Conservation (phyloP, 1,140 invertebrate genomes). For the Matsumurasca onukii region DNA sequence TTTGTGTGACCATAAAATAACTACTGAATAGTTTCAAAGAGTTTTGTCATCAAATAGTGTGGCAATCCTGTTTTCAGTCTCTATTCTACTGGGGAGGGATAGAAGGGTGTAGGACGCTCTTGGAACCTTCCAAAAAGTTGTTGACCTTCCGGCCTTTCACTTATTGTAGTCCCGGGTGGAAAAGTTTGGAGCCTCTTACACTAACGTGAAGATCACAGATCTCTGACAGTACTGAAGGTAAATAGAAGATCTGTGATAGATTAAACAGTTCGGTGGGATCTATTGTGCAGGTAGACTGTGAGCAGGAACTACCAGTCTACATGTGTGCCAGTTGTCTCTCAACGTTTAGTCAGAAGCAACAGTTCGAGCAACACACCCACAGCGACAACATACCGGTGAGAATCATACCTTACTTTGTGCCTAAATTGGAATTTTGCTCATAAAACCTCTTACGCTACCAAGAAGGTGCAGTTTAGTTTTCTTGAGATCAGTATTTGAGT, state of each 20-base stretch:
- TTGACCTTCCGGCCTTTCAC: no score
- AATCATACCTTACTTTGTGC: neutral
- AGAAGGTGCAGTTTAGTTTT: neutral
- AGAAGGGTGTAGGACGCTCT: no score
- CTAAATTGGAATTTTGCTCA: no score
- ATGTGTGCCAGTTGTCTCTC: slow-evolving; percentile 11
- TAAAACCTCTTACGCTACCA: no score
- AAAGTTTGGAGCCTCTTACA: no score
- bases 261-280: neutral
- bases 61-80: no score
- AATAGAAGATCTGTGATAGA: neutral
- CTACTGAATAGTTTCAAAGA: no score
- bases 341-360: neutral
- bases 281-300: neutral
- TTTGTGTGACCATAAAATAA: no score
- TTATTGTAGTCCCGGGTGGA: no score
- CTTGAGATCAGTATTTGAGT: neutral
- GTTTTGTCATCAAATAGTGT: no score
- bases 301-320: neutral
- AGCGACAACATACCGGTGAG: slow-evolving; percentile 6
- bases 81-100: no score
- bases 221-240: neutral
- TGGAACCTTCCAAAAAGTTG: no score
- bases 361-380: slow-evolving; percentile 17
- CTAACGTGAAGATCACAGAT: neutral